Evolutionary conservation across 2,888 invertebrate genomes (phyloP).

Genomic region (Ophraella communa): DNA sequence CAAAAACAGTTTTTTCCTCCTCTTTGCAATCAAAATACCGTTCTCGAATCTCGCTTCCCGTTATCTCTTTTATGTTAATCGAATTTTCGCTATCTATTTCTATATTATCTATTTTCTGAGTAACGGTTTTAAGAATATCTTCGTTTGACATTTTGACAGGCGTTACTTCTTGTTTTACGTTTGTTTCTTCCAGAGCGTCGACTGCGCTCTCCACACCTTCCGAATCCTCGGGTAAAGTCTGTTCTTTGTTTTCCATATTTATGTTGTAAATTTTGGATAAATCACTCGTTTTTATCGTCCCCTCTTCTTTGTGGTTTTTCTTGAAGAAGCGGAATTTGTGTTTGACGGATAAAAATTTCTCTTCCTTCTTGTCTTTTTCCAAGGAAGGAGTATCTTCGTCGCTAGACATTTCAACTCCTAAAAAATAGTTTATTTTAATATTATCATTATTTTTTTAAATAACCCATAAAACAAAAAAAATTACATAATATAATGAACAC

Average conservation of each 20-base stretch:
- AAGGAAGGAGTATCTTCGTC: conserved; percentile 57
- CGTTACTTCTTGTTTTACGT: conserved; percentile 19
- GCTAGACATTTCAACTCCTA: conserved; percentile 62
- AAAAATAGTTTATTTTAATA: no score
- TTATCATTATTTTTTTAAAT: no score
- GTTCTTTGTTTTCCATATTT: conserved; percentile 50
- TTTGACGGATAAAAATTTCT: conserved; percentile 27
- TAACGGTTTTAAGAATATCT: conserved; percentile 41
- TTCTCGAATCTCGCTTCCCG: conserved; percentile 43
- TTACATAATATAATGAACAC: no score
- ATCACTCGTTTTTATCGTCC: conserved; percentile 46
- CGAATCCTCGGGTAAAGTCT: conserved; percentile 46
- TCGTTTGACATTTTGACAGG: conserved; percentile 22
- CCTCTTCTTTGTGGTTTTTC: conserved; percentile 41
- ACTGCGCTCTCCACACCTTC: conserved; percentile 55
- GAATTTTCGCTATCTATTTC: conserved; percentile 46
- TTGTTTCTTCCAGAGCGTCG: conserved; percentile 52
- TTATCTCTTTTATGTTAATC: conserved; percentile 44
- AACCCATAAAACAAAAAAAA: no score
- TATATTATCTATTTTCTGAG: conserved; percentile 47
- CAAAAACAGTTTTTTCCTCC: conserved; percentile 47
- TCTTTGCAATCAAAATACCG: conserved; percentile 34
- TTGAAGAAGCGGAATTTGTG: conserved; percentile 49
- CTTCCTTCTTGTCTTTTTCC: conserved; percentile 48
- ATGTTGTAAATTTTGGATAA: conserved; percentile 53